Base-by-base conservation (phyloP, 2,113 vertebrate species). In the Blennius ocellaris region DNA sequence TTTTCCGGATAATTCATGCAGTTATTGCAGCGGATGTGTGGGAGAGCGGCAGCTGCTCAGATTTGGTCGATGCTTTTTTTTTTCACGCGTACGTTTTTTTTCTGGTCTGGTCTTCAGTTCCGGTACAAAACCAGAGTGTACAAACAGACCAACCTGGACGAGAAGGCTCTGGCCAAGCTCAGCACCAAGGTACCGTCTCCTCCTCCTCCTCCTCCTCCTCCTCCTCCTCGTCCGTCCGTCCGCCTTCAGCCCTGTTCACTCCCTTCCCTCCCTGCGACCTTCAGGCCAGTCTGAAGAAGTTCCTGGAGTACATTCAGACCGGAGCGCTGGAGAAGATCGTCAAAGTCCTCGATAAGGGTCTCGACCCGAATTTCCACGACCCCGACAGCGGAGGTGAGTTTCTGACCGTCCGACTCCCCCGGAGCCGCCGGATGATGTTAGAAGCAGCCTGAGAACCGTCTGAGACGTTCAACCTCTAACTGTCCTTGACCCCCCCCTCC, bases 51-150 rank as follows among this genome's bases (percentile, higher is more conserved):
- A 30, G 21, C 21, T n/a, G n/a, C n/a, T n/a, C n/a, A n/a, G n/a
- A n/a, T n/a, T n/a, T n/a, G n/a, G n/a, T n/a, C n/a, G n/a, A n/a
- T n/a, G n/a, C n/a, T n/a, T n/a, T n/a, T n/a, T n/a, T n/a, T 71
- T 76, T 62, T 73, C 58, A 69, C 17, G 4, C 53, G 30, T 75
- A 5, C 53, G 30, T 75, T 5, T 72, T 51, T 76, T 68, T 4
- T 30, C 21, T 30, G 21, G 21, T 84, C 76, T 63, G 17, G 12
- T 79, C 55, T 65, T 78, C 90, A 99, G 98, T 99, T 99, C 91
- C 94, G 97, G 56, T 99, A 99, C 86, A 99, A 99, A 94, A 99
- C 95, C 57, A 93, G 97, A 84, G 97, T 99, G 63, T 99, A 99
- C 90, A 98, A 93, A 77, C 98, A 99, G 90, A 95, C 95, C 44